Conservation (phyloP, 2,113 vertebrate species). For the Xiphophorus couchianus region DNA sequence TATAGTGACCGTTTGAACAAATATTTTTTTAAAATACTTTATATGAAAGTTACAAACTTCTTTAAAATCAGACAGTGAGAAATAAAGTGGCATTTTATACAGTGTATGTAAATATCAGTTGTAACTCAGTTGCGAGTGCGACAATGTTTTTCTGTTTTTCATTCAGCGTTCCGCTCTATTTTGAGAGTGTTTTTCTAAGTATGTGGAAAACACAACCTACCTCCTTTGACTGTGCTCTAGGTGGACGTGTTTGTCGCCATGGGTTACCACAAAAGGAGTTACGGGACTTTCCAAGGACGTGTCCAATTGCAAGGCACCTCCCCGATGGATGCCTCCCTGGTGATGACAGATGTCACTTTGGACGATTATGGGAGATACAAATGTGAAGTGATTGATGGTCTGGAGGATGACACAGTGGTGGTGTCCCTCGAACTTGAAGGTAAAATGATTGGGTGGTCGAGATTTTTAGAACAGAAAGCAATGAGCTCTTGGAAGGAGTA, state of each 20-base stretch:
- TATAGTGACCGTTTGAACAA: no score
- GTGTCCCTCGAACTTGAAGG: constrained; percentile 92
- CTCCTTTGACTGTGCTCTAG: constrained; percentile 16
- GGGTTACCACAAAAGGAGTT: constrained; percentile 91
- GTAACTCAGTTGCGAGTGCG: no score
- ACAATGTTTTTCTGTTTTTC: no score
- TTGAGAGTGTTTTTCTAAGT: no score
- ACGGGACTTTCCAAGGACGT: constrained; percentile 89
- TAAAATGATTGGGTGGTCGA: constrained; percentile 46
- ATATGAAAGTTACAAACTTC: no score
- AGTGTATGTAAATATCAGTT: no score
- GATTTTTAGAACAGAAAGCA: neutral
- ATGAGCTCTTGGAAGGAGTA: constrained; percentile 1
- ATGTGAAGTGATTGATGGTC: constrained; percentile 95
- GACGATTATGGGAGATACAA: constrained; percentile 96
- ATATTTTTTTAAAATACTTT: no score
- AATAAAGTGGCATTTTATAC: no score
- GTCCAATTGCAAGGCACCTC: constrained; percentile 84
- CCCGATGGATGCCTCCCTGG: constrained; percentile 89
- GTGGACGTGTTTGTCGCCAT: constrained; percentile 92
- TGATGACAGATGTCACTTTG: constrained; percentile 87
- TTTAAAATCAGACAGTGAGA: no score
- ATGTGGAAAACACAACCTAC: neutral
- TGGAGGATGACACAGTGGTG: constrained; percentile 90
- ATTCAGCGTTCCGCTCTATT: neutral